These are phyloP conservation scores for Pseudomyrmex dendroicus DNA, from an alignment of 1,140 invertebrate species.

Conservation along the genomic window DNA sequence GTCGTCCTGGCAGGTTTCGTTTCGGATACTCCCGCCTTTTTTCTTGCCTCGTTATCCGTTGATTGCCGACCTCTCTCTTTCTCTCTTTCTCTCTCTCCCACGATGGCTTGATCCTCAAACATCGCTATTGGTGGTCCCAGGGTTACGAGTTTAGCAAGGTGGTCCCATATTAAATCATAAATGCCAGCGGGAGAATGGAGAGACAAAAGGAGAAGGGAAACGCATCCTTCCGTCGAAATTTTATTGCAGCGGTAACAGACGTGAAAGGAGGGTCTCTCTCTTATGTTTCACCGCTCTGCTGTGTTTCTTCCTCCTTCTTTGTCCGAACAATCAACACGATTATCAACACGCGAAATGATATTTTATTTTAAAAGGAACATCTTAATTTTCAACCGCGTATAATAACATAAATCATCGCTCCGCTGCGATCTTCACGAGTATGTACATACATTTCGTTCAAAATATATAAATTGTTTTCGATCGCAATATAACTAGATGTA, in stretches of 20 bases:
- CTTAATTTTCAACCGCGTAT: constrained; percentile 54
- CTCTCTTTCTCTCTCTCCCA: constrained; percentile 31
- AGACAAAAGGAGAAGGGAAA: not conserved
- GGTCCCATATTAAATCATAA: constrained; percentile 69
- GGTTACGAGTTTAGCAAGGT: constrained; percentile 61
- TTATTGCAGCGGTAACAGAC: constrained; percentile 58
- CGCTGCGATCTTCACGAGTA: not conserved
- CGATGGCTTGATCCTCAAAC: constrained; percentile 49
- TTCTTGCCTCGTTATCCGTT: constrained; percentile 63
- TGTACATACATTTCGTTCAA: not conserved
- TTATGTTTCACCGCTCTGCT: constrained; percentile 39
- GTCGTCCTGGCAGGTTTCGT: constrained; percentile 23
- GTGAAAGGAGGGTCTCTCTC: constrained; percentile 45
- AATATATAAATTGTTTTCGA: too few relatives aligned
- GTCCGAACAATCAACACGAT: constrained; percentile 48
- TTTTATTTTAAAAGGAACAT: constrained; percentile 55
- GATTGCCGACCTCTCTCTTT: constrained; percentile 44
- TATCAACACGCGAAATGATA: constrained; percentile 57
- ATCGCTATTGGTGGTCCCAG: constrained; percentile 67
- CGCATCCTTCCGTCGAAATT: constrained; percentile 53
- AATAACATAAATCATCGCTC: constrained; percentile 23
- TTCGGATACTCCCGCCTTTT: constrained; percentile 44
- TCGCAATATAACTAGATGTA: too few relatives aligned
- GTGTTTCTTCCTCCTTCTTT: too few relatives aligned
- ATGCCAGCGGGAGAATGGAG: constrained; percentile 22